Evolutionary conservation across 2,888 invertebrate species (phyloP), one percentile per base, ranked within the genome.

Genomic region (Labia minor): DNA sequence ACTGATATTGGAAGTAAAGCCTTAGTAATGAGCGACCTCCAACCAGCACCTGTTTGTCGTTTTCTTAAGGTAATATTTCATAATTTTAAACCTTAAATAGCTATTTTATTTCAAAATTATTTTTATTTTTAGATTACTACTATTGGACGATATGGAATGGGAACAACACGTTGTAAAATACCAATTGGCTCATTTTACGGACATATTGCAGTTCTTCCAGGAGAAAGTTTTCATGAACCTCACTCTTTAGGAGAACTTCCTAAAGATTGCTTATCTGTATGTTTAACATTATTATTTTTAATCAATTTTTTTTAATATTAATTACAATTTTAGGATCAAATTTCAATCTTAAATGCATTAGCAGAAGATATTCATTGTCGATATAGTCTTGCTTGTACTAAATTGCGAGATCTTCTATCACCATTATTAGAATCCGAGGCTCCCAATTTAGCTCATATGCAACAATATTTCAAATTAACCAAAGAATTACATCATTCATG

Each of bases 111-210:
- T 49, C 16, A 21, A n/a, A 64, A 61, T 68, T 70, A 14, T 68
- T 67, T 72, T 66, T 62, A n/a, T 71, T 70, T 77, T 61, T 75
- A 91, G 90, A 90, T 95, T 69, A 95, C 94, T 33, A 90, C 91
- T 0, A 92, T 94, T 71, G 95, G 94, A 10, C 85, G 93, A 11
- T 93, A 93, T 75, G 94, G 94, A 63, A 92, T 93, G 89, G 89
- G 92, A 20, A 89, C 92, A 0, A 90, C 92, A 67, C 86, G 92
- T 72, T 93, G 93, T 74, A 88, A 90, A 79, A 92, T 95, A 70
- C 93, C 95, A 0, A 81, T 95, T 37, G 95, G 95, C n/a, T 88
- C 89, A 78, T 95, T 95, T 78, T 95, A 92, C 76, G 95, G 95
- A 0, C 94, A 95, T 77, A 85, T 92, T 61, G 86, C 90, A 1